These are phyloP conservation scores for Drosophila mercatorum DNA, from an alignment of 2,888 invertebrate species.

Conservation along the genomic window DNA sequence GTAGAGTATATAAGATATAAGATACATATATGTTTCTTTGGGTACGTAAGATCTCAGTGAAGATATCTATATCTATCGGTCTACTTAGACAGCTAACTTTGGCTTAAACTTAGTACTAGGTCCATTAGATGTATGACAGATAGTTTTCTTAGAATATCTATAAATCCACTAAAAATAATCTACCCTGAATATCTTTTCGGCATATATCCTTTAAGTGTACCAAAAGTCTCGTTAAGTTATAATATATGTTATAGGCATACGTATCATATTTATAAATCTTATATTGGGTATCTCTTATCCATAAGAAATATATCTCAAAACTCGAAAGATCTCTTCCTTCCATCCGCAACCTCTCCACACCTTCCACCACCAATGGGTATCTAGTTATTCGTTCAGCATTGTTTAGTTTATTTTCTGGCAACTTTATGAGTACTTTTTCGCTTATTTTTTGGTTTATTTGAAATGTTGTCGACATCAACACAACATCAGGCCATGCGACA, in stretches of 20 bases:
- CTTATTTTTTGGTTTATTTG: conserved; percentile 40
- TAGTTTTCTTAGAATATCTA: no score
- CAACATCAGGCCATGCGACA: conserved; percentile 23
- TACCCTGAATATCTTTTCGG: neutral
- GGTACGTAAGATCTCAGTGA: no score
- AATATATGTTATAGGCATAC: neutral
- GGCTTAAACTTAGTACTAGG: no score
- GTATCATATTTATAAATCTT: neutral
- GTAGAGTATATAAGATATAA: neutral
- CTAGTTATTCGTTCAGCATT: conserved; percentile 5
- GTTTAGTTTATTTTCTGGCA: conserved; percentile 1
- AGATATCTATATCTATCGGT: no score
- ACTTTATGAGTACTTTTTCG: conserved; percentile 21
- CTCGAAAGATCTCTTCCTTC: neutral
- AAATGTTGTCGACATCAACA: conserved; percentile 53
- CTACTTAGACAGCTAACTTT: no score
- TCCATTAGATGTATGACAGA: no score
- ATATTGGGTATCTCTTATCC: neutral
- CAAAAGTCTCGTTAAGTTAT: neutral
- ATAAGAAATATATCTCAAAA: neutral
- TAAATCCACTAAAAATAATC: no score
- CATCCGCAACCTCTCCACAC: neutral
- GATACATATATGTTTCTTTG: neutral
- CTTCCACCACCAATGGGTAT: conserved; percentile 23
- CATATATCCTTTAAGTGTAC: neutral